Conservation (phyloP, 2,888 invertebrate genomes). For the Hesperia comma region DNA sequence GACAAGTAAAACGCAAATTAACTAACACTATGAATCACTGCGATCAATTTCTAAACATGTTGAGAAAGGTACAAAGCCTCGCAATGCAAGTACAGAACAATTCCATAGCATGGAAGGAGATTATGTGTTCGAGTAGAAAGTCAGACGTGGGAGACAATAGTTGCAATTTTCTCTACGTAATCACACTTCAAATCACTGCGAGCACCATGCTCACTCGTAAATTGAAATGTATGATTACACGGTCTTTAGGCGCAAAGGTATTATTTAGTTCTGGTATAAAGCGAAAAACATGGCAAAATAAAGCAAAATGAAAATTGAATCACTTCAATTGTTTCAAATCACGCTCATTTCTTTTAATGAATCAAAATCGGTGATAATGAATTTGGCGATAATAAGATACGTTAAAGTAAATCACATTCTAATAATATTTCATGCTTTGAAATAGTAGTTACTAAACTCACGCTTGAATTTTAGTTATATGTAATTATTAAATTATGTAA, state of each 20-base stretch:
- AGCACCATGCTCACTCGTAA: conserved; percentile 13
- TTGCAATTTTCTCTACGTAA: conserved; percentile 36
- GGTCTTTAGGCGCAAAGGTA: conserved; percentile 15
- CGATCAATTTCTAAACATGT: not conserved
- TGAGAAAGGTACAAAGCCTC: not conserved
- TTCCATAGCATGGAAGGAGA: conserved; percentile 16
- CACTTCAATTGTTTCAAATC: no score
- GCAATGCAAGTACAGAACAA: conserved; percentile 7
- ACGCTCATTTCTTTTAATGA: no score
- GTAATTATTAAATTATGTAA: conserved; percentile 7
- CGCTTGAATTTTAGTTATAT: not conserved
- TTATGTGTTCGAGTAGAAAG: conserved; percentile 33
- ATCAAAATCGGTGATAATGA: no score
- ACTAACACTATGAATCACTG: not conserved
- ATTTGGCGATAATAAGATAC: no score
- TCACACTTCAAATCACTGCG: conserved; percentile 32
- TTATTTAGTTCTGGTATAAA: not conserved
- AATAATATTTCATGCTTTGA: no score
- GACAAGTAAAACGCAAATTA: not conserved
- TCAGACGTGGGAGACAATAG: conserved; percentile 34
- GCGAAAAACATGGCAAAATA: no score
- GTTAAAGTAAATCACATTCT: no score
- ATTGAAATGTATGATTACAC: conserved; percentile 34
- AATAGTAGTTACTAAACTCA: no score
- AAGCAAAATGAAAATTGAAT: no score